Conservation (phyloP, 2,797 vertebrate species). For the Orestias chungarensis region DNA sequence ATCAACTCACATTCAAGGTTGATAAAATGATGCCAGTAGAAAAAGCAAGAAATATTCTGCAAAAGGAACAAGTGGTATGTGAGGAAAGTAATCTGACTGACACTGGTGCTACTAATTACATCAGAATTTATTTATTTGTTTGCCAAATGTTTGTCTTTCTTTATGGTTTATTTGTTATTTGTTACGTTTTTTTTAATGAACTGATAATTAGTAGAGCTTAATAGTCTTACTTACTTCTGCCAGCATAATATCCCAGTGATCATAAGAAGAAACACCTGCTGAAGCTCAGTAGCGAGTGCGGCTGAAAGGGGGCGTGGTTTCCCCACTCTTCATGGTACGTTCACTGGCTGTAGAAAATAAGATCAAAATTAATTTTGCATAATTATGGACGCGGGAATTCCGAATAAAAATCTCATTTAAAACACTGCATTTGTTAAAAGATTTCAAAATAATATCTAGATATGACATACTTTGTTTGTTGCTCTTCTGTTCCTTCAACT, state of each 20-base stretch:
- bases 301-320: constrained; percentile 67
- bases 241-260: background rate
- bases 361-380: accelerated
- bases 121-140: background rate
- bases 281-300: background rate
- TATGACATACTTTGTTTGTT: background rate
- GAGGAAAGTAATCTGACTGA: background rate
- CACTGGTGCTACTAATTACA: constrained; percentile 32
- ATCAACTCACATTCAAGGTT: background rate
- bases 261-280: background rate
- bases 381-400: background rate
- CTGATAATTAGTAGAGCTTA: background rate
- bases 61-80: background rate
- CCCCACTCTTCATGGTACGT: constrained; percentile 27
- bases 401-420: background rate
- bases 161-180: background rate
- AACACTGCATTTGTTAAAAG: background rate
- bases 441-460: too few relatives aligned
- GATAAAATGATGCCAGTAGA: background rate
- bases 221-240: background rate
- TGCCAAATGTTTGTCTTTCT: accelerated
- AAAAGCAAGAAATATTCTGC: background rate
- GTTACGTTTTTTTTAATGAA: background rate
- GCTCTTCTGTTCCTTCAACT: background rate
- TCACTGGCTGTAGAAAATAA: constrained; percentile 33